Conservation (phyloP, 1,140 invertebrate genomes). For the Lerema accius region DNA sequence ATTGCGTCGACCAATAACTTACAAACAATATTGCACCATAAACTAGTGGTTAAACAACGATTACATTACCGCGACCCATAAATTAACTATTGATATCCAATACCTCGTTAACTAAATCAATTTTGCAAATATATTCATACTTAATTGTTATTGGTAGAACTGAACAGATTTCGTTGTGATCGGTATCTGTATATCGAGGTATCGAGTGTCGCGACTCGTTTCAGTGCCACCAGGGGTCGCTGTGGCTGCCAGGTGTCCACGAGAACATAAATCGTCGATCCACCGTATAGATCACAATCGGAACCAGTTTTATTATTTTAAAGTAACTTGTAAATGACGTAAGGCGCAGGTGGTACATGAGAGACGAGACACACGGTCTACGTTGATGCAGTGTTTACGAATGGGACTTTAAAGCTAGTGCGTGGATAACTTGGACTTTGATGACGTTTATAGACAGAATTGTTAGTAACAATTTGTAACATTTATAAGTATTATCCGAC, state of each 20-base stretch:
- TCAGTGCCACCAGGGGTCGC: slow-evolving; percentile 73
- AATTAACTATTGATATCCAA: slow-evolving; percentile 25
- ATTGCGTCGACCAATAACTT: slow-evolving; percentile 16
- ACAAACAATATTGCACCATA: neutral
- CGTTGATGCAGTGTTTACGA: no score
- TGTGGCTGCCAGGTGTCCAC: slow-evolving; percentile 68
- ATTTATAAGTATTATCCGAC: no score
- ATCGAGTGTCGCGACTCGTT: slow-evolving; percentile 63
- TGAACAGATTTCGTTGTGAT: no score
- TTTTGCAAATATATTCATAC: slow-evolving; percentile 53
- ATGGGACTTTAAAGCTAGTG: no score
- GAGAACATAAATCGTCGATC: slow-evolving; percentile 72
- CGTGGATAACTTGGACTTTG: no score
- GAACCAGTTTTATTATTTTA: slow-evolving; percentile 81
- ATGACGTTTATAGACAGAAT: no score
- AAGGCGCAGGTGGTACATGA: slow-evolving; percentile 72
- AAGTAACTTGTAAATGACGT: slow-evolving; percentile 81
- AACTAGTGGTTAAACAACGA: neutral
- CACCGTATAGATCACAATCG: slow-evolving; percentile 79
- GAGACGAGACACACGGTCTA: slow-evolving; percentile 58
- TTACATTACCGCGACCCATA: neutral
- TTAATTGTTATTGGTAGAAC: slow-evolving; percentile 42
- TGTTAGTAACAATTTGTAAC: no score
- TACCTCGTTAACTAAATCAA: slow-evolving; percentile 32
- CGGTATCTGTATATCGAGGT: no score